phyloP scores from a whole-genome alignment of 2,113 vertebrate species.

The Cryptomyrus ogoouensis region DNA sequence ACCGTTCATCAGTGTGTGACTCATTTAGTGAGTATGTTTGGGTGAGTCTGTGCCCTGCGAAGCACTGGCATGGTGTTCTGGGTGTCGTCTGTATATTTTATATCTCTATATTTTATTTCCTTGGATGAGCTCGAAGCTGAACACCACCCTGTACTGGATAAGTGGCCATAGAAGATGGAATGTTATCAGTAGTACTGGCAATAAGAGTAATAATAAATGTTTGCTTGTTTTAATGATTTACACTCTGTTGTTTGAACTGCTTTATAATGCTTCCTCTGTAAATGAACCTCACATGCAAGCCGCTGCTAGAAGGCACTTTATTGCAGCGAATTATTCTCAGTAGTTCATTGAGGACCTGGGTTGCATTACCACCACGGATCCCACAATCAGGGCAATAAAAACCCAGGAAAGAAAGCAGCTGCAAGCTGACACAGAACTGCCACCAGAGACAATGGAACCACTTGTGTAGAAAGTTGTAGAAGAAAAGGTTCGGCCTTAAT shows the following conservation, averaged over 20 bases:
- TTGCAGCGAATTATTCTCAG: not conserved
- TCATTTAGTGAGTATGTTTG: not conserved
- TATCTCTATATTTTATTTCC: not conserved
- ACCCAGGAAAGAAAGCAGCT: not conserved
- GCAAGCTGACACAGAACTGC: not conserved
- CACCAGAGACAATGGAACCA: not conserved
- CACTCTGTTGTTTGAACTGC: not conserved
- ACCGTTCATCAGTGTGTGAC: not conserved
- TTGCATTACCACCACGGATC: not conserved
- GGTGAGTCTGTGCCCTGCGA: not conserved
- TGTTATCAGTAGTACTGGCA: not conserved
- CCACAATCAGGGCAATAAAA: not conserved
- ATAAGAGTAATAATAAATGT: not conserved
- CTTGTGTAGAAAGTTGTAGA: not conserved
- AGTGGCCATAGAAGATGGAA: not conserved
- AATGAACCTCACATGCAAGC: not conserved
- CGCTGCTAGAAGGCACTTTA: not conserved
- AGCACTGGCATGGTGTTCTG: not conserved
- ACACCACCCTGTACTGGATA: not conserved
- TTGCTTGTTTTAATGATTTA: not conserved
- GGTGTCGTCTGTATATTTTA: not conserved
- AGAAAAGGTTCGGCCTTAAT: not conserved
- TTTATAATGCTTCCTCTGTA: not conserved
- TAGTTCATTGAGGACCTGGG: not conserved
- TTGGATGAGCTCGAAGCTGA: not conserved